phyloP scores from a whole-genome alignment of 2,113 vertebrate species.

The Ictidomys tridecemlineatus region DNA sequence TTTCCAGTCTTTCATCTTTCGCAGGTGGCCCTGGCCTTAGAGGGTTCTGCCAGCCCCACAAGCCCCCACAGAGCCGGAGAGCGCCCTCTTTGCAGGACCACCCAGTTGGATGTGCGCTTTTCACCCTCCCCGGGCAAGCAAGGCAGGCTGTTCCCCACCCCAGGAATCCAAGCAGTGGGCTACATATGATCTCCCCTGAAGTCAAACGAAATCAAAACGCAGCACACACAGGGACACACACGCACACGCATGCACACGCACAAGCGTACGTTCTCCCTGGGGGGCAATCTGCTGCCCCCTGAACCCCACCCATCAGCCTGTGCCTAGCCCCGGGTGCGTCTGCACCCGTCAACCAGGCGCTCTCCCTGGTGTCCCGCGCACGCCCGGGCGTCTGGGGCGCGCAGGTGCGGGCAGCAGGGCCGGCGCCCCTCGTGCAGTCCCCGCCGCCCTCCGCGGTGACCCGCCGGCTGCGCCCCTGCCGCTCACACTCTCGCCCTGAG shows the following conservation, averaged over 20 bases:
- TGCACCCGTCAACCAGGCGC: neutral
- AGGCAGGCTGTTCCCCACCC: neutral
- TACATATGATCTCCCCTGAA: constrained; percentile 54
- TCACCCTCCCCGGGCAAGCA: neutral
- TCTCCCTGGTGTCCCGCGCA: neutral
- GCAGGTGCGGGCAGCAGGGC: neutral
- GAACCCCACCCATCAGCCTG: neutral
- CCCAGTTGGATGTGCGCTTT: neutral
- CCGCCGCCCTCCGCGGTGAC: neutral
- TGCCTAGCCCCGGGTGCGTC: neutral
- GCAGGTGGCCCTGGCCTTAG: neutral
- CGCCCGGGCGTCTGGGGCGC: neutral
- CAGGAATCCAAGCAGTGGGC: neutral
- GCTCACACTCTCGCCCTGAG: neutral
- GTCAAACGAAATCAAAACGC: neutral
- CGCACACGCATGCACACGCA: neutral
- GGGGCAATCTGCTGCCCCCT: neutral
- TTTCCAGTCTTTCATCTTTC: neutral
- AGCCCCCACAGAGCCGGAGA: neutral
- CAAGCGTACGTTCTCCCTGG: neutral
- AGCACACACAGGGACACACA: neutral
- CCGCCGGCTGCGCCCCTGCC: neutral
- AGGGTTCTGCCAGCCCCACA: neutral
- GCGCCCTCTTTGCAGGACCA: neutral
- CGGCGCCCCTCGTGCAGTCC: neutral